Conservation (phyloP, 2,113 vertebrate species). For the Protobothrops mucrosquamatus region DNA sequence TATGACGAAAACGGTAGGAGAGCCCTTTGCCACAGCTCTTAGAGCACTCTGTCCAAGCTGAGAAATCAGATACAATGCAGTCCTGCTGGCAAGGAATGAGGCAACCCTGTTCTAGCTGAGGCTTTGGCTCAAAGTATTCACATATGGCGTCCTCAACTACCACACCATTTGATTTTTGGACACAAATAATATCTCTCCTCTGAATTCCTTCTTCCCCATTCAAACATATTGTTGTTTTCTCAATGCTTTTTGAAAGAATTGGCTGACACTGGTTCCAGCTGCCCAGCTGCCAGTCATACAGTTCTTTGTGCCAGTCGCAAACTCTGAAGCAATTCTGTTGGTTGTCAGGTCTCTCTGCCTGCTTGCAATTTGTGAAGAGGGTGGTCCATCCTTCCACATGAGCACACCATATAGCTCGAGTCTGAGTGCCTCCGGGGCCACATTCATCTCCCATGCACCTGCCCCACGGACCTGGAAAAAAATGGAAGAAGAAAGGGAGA, state of each 20-base stretch:
- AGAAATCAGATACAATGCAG: conserved; percentile 89
- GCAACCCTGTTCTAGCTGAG: conserved; percentile 92
- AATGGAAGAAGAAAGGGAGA: conserved; percentile 30
- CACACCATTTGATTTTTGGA: conserved; percentile 77
- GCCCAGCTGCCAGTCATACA: conserved; percentile 91
- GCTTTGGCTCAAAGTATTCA: conserved; percentile 94
- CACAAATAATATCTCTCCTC: conserved; percentile 83
- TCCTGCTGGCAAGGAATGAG: conserved; percentile 92
- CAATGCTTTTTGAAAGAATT: conserved; percentile 75
- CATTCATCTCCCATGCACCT: conserved; percentile 97
- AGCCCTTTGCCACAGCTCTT: conserved; percentile 89
- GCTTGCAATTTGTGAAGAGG: conserved; percentile 88
- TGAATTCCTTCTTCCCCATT: conserved; percentile 92
- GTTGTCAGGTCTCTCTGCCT: conserved; percentile 81
- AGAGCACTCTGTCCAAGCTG: conserved; percentile 90
- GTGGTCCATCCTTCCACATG: conserved; percentile 96
- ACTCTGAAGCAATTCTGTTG: conserved; percentile 94
- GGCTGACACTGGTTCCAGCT: conserved; percentile 86
- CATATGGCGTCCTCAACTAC: conserved; percentile 89
- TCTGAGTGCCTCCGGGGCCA: conserved; percentile 92
- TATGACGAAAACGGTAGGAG: conserved; percentile 83
- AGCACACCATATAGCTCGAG: conserved; percentile 93
- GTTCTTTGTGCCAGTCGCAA: conserved; percentile 95
- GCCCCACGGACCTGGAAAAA: conserved; percentile 89
- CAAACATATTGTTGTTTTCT: conserved; percentile 74